Conservation (phyloP, 2,113 vertebrate genomes). For the Cochlearius cochlearius region DNA sequence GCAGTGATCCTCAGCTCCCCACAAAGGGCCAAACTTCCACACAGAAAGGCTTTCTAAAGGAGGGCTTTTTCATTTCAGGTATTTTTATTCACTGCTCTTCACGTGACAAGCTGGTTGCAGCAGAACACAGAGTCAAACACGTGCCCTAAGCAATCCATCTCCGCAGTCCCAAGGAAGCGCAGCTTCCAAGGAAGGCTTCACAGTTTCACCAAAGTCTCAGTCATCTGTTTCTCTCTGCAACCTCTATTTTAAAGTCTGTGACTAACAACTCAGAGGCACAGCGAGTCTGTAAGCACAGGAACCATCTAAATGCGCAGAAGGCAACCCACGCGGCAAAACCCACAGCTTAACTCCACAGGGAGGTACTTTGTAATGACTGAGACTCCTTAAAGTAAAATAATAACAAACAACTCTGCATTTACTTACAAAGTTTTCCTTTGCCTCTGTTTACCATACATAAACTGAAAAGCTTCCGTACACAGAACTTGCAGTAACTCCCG, state of each 20-base stretch:
- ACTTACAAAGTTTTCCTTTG: background rate
- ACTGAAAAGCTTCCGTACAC: accelerated
- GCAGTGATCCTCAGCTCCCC: background rate
- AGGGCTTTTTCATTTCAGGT: background rate
- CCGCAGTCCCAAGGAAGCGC: background rate
- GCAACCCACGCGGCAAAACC: accelerated
- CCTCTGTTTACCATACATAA: background rate
- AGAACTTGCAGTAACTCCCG: background rate
- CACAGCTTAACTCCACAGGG: background rate
- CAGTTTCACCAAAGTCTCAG: background rate
- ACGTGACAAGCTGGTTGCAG: background rate
- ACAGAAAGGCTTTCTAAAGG: background rate
- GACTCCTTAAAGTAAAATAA: background rate
- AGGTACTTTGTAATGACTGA: background rate
- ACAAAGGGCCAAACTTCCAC: background rate
- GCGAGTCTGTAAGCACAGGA: background rate
- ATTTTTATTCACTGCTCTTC: background rate
- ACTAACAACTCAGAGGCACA: background rate
- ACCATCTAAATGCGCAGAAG: background rate
- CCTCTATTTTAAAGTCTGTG: background rate
- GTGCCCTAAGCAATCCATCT: background rate
- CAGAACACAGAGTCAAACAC: background rate
- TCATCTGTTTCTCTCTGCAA: background rate
- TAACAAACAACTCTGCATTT: background rate
- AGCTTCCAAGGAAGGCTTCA: background rate